Evolutionary conservation across 2,888 invertebrate genomes (phyloP).

Genomic region (Tachystola acroxantha): DNA sequence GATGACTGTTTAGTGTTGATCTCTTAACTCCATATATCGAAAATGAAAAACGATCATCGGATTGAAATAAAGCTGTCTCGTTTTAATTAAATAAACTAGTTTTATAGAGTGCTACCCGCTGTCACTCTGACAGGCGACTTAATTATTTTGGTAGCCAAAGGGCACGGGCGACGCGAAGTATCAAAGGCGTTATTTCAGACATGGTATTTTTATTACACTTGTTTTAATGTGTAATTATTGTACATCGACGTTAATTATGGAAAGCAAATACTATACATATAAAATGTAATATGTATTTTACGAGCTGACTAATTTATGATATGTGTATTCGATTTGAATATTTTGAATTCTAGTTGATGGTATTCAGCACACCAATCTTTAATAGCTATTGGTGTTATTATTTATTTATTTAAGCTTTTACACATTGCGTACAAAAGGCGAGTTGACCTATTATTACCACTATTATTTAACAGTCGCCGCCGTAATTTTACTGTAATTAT

Average conservation of each 20-base stretch:
- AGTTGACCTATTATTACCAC: too few relatives aligned
- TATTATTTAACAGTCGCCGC: too few relatives aligned
- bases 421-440: too few relatives aligned
- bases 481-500: too few relatives aligned
- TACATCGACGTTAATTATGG: conserved; percentile 7
- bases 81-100: conserved; percentile 22
- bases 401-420: too few relatives aligned
- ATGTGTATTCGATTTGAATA: too few relatives aligned
- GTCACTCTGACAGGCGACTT: conserved; percentile 29
- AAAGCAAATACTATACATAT: conserved; percentile 1
- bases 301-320: too few relatives aligned
- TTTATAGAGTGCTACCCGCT: conserved; percentile 25
- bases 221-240: conserved; percentile 36
- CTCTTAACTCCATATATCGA: neutral
- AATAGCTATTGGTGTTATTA: too few relatives aligned
- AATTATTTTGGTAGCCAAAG: conserved; percentile 48
- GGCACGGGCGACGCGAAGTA: conserved; percentile 40
- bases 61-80: conserved; percentile 2
- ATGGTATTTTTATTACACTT: conserved; percentile 50
- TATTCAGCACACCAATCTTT: too few relatives aligned
- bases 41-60: neutral
- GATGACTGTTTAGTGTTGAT: neutral
- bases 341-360: too few relatives aligned
- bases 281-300: neutral
- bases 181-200: conserved; percentile 51